Percentiles rank a stretch among this genome's conserved stretches.
phyloP scores from a whole-genome alignment of 2,113 vertebrate genomes.

The Azemiops feae region DNA sequence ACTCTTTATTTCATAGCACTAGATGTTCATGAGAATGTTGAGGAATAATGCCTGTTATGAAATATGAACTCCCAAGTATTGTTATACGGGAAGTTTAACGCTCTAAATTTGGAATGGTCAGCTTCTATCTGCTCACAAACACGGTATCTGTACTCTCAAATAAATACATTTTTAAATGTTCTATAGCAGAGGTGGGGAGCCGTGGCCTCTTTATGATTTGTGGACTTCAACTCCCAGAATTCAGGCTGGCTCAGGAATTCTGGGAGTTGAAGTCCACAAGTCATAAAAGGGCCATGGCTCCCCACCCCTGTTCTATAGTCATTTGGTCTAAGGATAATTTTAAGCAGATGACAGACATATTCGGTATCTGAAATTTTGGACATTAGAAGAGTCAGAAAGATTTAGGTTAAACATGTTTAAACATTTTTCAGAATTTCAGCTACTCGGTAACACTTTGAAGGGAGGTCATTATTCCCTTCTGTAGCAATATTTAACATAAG shows the following conservation, averaged over 20 bases:
- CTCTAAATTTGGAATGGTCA: neutral
- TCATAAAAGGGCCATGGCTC: neutral
- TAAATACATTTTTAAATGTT: neutral
- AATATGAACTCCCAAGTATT: neutral
- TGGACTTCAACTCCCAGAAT: neutral
- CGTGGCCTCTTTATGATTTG: neutral
- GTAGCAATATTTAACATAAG: neutral
- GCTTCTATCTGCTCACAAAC: neutral
- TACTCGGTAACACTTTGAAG: neutral
- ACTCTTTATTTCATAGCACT: neutral
- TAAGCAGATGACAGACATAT: neutral
- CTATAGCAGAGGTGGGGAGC: neutral
- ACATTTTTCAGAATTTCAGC: neutral
- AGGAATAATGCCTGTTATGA: neutral
- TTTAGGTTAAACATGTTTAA: neutral
- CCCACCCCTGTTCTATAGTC: neutral
- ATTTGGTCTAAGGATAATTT: neutral
- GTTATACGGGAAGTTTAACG: neutral
- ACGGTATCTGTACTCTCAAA: neutral
- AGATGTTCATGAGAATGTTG: neutral
- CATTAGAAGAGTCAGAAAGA: neutral
- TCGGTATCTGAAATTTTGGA: neutral
- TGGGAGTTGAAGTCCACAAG: neutral
- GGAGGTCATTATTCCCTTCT: neutral
- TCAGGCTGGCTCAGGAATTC: neutral